These are phyloP conservation scores for Loxodonta africana DNA, from an alignment of 2,113 vertebrate species.

Conservation along the genomic window DNA sequence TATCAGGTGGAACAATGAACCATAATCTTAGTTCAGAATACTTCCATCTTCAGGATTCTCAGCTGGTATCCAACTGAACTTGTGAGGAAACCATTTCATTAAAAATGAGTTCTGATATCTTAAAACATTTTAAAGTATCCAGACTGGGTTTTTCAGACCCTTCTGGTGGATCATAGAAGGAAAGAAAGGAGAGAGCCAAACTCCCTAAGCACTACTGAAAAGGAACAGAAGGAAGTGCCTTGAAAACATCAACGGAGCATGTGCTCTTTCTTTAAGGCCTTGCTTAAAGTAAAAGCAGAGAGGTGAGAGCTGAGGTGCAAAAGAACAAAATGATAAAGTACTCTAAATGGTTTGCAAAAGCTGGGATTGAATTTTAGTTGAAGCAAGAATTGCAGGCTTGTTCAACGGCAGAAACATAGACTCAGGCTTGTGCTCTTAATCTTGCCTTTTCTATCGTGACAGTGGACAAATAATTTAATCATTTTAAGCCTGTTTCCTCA, in stretches of 20 bases:
- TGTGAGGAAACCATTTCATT: not conserved
- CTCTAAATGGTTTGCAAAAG: slow-evolving; percentile 17
- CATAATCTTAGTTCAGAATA: slow-evolving; percentile 49
- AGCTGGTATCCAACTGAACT: slow-evolving; percentile 10
- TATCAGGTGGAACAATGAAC: slow-evolving; percentile 19
- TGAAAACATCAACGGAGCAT: not conserved
- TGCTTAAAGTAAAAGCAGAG: slow-evolving; percentile 41
- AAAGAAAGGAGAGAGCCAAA: slow-evolving; percentile 18
- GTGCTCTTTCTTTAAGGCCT: not conserved
- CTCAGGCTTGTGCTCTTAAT: slow-evolving; percentile 2
- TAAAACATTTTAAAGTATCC: slow-evolving; percentile 4
- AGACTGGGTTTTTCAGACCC: not conserved
- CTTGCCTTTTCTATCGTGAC: not conserved
- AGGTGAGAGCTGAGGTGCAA: not conserved
- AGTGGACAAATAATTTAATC: slow-evolving; percentile 21
- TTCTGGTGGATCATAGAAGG: slow-evolving; percentile 23
- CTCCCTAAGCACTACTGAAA: not conserved
- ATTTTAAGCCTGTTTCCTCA: slow-evolving; percentile 49
- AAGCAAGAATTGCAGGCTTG: not conserved
- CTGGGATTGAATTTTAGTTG: not conserved
- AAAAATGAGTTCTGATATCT: slow-evolving; percentile 1
- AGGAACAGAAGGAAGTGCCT: not conserved
- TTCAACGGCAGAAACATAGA: slow-evolving; percentile 20
- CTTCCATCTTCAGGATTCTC: slow-evolving; percentile 39
- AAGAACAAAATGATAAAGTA: slow-evolving; percentile 49